These are phyloP conservation scores for Meiosimyza platycephala DNA, from an alignment of 2,888 invertebrate genomes.

Conservation along the genomic window DNA sequence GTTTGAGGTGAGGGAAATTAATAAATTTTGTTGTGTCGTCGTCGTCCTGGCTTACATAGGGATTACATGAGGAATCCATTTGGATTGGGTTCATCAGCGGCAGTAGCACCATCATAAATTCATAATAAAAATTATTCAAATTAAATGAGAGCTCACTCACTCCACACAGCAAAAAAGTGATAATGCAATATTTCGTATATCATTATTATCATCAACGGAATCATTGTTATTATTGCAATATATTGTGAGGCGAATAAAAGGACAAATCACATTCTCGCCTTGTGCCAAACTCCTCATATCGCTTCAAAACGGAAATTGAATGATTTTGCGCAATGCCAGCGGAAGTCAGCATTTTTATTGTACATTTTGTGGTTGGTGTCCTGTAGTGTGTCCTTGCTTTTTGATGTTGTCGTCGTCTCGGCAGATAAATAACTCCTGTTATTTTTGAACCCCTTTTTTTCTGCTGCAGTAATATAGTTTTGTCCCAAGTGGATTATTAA, in stretches of 20 bases:
- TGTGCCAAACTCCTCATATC: conserved; percentile 32
- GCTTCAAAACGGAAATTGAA: conserved; percentile 62
- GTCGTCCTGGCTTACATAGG: conserved; percentile 58
- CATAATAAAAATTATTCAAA: conserved; percentile 65
- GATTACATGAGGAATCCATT: conserved; percentile 49
- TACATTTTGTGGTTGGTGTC: conserved; percentile 62
- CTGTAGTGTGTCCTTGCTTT: conserved; percentile 26
- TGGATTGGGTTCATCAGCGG: conserved; percentile 40
- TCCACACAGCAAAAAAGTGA: conserved; percentile 44
- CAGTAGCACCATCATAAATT: conserved; percentile 57
- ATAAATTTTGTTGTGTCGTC: conserved; percentile 60
- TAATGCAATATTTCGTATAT: conserved; percentile 28
- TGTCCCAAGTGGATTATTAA: conserved; percentile 33
- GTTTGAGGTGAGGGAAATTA: conserved; percentile 52
- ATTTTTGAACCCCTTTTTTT: conserved; percentile 35
- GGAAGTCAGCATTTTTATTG: conserved; percentile 64
- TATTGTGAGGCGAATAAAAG: conserved; percentile 48
- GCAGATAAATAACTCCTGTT: conserved; percentile 12
- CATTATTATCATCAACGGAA: neutral
- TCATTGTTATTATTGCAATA: conserved; percentile 23
- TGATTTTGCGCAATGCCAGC: conserved; percentile 64
- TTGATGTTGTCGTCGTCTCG: conserved; percentile 10
- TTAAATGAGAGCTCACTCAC: conserved; percentile 41
- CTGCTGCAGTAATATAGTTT: conserved; percentile 29
- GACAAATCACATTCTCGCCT: conserved; percentile 38